Evolutionary conservation across 2,113 vertebrate species (phyloP).

Genomic region (Amblyopsis rosae): DNA sequence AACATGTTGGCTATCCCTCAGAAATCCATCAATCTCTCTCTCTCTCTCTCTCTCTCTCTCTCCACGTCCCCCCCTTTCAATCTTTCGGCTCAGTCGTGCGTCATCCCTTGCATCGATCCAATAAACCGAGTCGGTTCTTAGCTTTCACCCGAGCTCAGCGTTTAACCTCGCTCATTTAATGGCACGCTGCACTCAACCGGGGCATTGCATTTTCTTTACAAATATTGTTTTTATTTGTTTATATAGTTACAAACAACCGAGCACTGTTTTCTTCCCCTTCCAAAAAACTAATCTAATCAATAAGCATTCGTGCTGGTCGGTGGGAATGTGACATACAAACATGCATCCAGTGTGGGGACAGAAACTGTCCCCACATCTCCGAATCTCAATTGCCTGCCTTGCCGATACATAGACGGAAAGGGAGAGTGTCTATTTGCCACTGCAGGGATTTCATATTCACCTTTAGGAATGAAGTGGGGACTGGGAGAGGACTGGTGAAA

Average conservation of each 20-base stretch:
- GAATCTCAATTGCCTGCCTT: slow-evolving; percentile 57
- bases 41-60: slow-evolving; percentile 1
- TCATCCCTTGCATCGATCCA: slow-evolving; percentile 66
- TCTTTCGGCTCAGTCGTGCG: background rate
- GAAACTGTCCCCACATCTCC: slow-evolving; percentile 36
- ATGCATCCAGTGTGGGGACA: background rate
- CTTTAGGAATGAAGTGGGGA: slow-evolving; percentile 10
- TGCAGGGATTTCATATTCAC: slow-evolving; percentile 43
- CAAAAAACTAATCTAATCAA: slow-evolving; percentile 49
- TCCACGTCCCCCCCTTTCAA: slow-evolving; percentile 2
- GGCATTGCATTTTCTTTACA: background rate
- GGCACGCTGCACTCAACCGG: slow-evolving; percentile 22
- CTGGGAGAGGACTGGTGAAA: slow-evolving; percentile 1
- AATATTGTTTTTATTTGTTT: no score
- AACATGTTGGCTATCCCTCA: slow-evolving; percentile 5
- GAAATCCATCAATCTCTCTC: slow-evolving; percentile 1
- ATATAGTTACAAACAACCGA: no score
- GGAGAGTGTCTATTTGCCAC: slow-evolving; percentile 50
- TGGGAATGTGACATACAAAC: background rate
- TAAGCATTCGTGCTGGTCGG: slow-evolving; percentile 37
- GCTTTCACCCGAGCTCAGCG: slow-evolving; percentile 41
- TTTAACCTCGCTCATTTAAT: slow-evolving; percentile 26
- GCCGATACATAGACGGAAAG: slow-evolving; percentile 36
- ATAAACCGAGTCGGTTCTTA: slow-evolving; percentile 53
- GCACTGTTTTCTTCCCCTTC: background rate